These are phyloP conservation scores for Grammomys surdaster DNA, from an alignment of 2,113 vertebrate genomes.

Conservation along the genomic window DNA sequence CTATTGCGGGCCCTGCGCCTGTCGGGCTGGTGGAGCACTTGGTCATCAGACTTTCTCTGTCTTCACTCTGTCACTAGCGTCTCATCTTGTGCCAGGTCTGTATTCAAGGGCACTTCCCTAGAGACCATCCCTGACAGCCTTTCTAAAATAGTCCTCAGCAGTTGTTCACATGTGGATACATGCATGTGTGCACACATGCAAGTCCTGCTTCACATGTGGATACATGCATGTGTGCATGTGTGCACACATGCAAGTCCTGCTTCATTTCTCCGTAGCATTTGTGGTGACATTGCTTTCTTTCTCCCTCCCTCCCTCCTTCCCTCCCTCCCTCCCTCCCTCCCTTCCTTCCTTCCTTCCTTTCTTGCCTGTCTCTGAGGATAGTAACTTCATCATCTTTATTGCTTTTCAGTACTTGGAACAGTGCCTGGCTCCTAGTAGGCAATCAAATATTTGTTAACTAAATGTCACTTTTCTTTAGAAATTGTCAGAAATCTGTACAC, in stretches of 20 bases:
- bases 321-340: too few species aligned
- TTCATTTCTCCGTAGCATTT: background rate
- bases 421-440: background rate
- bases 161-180: accelerated
- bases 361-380: slow-evolving; percentile 36
- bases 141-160: background rate
- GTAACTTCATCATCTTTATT: background rate
- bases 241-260: background rate
- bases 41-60: background rate
- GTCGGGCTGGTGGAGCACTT: background rate
- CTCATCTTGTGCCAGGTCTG: background rate
- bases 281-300: background rate
- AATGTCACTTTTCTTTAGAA: slow-evolving; percentile 22
- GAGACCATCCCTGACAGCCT: slow-evolving; percentile 16
- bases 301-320: too few species aligned
- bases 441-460: background rate
- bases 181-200: too few species aligned
- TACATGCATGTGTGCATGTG: too few species aligned
- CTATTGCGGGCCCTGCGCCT: background rate
- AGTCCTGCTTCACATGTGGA: background rate
- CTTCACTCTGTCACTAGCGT: background rate
- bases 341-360: background rate
- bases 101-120: slow-evolving; percentile 51
- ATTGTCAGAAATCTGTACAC: background rate
- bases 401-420: slow-evolving; percentile 30